Evolutionary conservation across 2,888 invertebrate species (phyloP), one percentile per base, ranked within the genome.

Genomic region (Sabatieria punctata): DNA sequence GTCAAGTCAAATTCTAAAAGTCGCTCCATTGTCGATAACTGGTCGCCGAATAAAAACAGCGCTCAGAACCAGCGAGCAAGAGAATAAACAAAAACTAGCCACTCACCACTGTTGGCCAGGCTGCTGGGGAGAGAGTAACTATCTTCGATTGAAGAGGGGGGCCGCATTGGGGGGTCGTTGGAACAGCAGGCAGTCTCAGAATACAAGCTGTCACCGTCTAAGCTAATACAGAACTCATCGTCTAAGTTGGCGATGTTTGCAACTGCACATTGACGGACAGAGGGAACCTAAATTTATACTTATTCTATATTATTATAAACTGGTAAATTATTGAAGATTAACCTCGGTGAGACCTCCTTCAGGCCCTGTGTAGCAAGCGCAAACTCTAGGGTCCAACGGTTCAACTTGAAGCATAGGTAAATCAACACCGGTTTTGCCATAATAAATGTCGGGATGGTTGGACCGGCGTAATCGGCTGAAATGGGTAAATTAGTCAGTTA

Each of bases 331-430:
- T n/a, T n/a, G n/a, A n/a, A n/a, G n/a, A n/a, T n/a, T n/a, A n/a
- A 82, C 79, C 41, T 78, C 76, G 1, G 79, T 78, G 2, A 85
- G 71, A 1, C 85, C 85, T 48, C 78, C 79, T 57, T 80, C 79
- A 1, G 85, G 85, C 8, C 85, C 85, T 0, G 84, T 80, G 60
- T 77, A 78, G 46, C 82, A 78, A 11, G 80, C 78, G 47, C 78
- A 71, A 44, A 82, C 71, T 43, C 75, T 73, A 30, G 60, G 58
- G 21, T 60, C 57, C 19, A 71, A 55, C 68, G 74, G 55, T 72
- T 74, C 63, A 35, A 71, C 51, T 51, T 66, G 63, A 35, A 67
- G 60, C 47, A 65, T 58, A 1, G 82, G 82, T 55, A 84, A 69
- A 62, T 81, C 80, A 45, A 78, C 77, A 42, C 79, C 77, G 56